phyloP scores from a whole-genome alignment of 2,113 vertebrate species.

The Neotoma lepida region DNA sequence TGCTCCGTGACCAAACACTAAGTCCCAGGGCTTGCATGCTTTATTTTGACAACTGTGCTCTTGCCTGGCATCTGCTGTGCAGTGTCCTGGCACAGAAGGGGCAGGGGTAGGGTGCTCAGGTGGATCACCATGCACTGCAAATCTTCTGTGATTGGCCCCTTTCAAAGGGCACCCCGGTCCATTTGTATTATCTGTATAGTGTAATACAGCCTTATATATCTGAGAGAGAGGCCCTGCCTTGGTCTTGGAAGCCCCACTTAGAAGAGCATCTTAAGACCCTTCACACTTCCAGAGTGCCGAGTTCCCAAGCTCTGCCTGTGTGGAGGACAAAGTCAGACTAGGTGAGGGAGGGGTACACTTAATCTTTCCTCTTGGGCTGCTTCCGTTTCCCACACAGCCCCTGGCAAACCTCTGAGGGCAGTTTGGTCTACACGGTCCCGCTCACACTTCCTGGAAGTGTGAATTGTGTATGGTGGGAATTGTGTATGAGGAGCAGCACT shows the following conservation, averaged over 20 bases:
- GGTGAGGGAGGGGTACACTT: background rate
- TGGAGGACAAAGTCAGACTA: background rate
- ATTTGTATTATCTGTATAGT: background rate
- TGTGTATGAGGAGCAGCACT: background rate
- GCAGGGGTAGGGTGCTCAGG: accelerated
- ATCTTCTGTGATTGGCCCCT: background rate
- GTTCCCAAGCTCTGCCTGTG: background rate
- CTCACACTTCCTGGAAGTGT: too few species aligned
- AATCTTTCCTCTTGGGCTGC: background rate
- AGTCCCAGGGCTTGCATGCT: background rate
- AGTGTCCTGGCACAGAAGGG: background rate
- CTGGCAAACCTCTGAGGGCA: background rate
- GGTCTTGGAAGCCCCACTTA: background rate
- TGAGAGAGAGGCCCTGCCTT: background rate
- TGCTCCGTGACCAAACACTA: slow-evolving; percentile 48
- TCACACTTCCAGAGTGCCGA: background rate
- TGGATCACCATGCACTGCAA: background rate
- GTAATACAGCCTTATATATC: too few species aligned
- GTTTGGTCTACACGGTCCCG: background rate
- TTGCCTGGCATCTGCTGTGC: slow-evolving; percentile 43
- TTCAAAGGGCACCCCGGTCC: background rate
- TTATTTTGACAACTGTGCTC: slow-evolving; percentile 49
- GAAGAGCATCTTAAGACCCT: background rate
- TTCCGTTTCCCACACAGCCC: background rate
- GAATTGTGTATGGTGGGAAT: background rate